These are phyloP conservation scores for Chironomus tentans DNA, from an alignment of 2,888 invertebrate genomes.

Conservation along the genomic window DNA sequence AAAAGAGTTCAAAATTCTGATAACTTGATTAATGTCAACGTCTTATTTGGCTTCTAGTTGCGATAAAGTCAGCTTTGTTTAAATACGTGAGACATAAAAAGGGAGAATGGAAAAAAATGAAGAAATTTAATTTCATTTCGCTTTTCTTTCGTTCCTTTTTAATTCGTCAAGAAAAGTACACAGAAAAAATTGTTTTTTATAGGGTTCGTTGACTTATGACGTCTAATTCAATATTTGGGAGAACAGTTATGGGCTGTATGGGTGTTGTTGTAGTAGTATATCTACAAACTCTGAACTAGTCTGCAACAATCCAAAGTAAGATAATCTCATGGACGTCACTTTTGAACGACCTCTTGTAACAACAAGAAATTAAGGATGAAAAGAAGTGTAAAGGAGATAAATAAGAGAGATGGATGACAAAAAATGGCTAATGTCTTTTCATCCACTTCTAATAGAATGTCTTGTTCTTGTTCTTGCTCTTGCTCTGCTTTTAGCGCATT, in stretches of 20 bases:
- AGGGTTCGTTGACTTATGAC: no score
- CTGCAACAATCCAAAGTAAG: no score
- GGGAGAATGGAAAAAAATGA: not conserved
- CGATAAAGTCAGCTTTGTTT: not conserved
- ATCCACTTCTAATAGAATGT: slow-evolving; percentile 16
- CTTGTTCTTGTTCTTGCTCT: not conserved
- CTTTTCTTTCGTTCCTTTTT: not conserved
- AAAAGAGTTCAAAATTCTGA: not conserved
- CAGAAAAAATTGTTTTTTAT: not conserved
- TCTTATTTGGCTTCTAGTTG: not conserved
- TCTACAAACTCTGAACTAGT: no score
- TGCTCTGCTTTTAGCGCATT: not conserved
- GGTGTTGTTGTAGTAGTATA: no score
- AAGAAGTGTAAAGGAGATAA: not conserved
- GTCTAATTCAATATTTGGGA: no score
- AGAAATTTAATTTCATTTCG: not conserved
- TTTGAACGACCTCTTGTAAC: no score
- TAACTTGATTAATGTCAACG: not conserved
- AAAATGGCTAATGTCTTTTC: slow-evolving; percentile 15
- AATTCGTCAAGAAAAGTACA: not conserved
- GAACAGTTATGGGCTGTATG: no score
- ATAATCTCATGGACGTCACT: no score
- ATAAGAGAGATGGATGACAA: not conserved
- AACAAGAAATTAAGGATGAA: not conserved
- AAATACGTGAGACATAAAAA: not conserved